Evolutionary conservation across 1,140 invertebrate genomes (phyloP).

Genomic region (Drosophila erecta): DNA sequence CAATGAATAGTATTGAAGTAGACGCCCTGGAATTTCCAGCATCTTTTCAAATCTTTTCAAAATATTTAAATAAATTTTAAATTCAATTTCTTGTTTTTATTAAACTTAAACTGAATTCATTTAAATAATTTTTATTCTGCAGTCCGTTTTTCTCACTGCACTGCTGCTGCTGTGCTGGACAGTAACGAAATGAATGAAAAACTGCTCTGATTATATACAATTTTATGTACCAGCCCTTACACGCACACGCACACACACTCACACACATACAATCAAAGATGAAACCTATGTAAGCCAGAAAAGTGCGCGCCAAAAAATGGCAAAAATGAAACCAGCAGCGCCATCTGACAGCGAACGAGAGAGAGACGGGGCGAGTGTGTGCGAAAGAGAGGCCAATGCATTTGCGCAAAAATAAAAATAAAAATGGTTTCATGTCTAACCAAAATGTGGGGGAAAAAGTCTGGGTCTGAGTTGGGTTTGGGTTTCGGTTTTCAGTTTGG

Average conservation of each 20-base stretch:
- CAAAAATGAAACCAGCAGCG: constrained; percentile 43
- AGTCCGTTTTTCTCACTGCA: background rate
- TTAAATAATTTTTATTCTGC: background rate
- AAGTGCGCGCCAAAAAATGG: constrained; percentile 51
- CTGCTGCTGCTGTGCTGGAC: constrained; percentile 51
- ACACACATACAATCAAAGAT: constrained; percentile 29
- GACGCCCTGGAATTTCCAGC: too few species aligned
- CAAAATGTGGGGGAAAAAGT: constrained; percentile 34
- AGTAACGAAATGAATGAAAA: constrained; percentile 77
- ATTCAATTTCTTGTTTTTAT: too few species aligned
- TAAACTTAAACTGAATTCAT: too few species aligned
- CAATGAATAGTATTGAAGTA: too few species aligned
- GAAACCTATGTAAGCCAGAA: constrained; percentile 40
- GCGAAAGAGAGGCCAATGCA: constrained; percentile 11
- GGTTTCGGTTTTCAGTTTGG: constrained; percentile 56
- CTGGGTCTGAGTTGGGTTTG: constrained; percentile 21
- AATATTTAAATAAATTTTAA: too few species aligned
- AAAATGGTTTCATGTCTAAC: constrained; percentile 63
- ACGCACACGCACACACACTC: background rate
- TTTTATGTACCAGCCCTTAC: constrained; percentile 15
- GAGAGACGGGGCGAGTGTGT: constrained; percentile 1
- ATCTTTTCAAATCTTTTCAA: too few species aligned
- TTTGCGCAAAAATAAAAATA: constrained; percentile 61
- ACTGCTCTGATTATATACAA: constrained; percentile 35
- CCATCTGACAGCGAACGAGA: constrained; percentile 60